Evolutionary conservation across 2,113 vertebrate genomes (phyloP).

Genomic region (Semnopithecus entellus): DNA sequence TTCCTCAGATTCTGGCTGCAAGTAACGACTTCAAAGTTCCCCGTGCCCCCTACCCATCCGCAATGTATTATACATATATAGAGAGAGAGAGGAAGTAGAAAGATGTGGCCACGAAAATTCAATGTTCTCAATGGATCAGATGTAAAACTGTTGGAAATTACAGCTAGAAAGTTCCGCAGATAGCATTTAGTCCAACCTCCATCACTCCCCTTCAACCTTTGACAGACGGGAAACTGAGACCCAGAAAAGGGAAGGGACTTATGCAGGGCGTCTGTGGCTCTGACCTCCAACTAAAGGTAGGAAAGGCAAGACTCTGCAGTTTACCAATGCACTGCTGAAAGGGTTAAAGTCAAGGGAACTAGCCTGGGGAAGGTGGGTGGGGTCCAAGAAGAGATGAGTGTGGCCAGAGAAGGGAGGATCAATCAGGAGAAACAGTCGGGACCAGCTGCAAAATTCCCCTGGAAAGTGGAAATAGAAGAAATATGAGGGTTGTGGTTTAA

Average conservation of each 20-base stretch:
- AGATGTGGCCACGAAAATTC: not conserved
- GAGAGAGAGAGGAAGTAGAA: not conserved
- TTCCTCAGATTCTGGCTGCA: slow-evolving; percentile 2
- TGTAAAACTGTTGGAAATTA: slow-evolving; percentile 33
- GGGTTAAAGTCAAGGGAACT: not conserved
- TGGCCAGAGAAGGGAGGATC: not conserved
- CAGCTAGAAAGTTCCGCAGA: not conserved
- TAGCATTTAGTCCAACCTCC: not conserved
- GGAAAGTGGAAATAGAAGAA: slow-evolving; percentile 47
- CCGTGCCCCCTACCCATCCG: not conserved
- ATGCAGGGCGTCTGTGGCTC: not conserved
- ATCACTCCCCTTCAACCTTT: not conserved
- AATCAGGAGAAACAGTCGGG: not conserved
- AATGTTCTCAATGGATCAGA: not conserved
- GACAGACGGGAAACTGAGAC: slow-evolving; percentile 12
- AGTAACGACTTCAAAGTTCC: slow-evolving; percentile 5
- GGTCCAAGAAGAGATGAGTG: not conserved
- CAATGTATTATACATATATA: not conserved
- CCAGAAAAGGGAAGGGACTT: not conserved
- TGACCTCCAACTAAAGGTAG: not conserved
- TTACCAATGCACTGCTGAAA: not conserved
- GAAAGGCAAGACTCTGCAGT: not conserved
- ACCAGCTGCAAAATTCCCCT: slow-evolving; percentile 40
- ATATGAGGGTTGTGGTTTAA: slow-evolving; percentile 43
- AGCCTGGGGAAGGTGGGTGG: not conserved